Conservation (phyloP, 2,113 vertebrate species). For the Atractosteus spatula region DNA sequence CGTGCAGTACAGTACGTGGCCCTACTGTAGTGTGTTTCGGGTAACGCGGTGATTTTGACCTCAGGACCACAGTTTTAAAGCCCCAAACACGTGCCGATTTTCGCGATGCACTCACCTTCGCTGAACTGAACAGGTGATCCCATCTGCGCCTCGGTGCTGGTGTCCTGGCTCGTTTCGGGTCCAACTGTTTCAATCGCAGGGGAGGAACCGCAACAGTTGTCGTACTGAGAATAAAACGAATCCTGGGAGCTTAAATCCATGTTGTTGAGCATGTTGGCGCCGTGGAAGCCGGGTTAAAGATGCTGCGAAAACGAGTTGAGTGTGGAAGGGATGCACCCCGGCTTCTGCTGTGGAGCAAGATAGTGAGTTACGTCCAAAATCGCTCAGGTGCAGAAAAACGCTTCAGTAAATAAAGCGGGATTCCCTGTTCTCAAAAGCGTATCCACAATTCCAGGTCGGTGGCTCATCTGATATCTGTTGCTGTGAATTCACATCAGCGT, state of each 20-base stretch:
- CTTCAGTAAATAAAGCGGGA: conserved; percentile 40
- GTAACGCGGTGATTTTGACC: too few relatives aligned
- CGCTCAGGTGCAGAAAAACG: conserved; percentile 26
- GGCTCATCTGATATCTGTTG: conserved; percentile 66
- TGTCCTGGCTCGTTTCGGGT: conserved; percentile 64
- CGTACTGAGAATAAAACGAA: conserved; percentile 79
- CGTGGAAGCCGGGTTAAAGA: conserved; percentile 46
- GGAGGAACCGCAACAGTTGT: conserved; percentile 73
- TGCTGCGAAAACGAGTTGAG: conserved; percentile 19
- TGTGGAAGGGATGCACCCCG: conserved; percentile 34
- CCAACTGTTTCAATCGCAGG: conserved; percentile 60
- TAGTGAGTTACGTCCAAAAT: conserved; percentile 53
- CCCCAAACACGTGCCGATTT: background rate
- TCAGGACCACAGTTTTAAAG: too few relatives aligned
- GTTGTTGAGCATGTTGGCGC: conserved; percentile 81
- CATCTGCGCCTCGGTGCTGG: conserved; percentile 62
- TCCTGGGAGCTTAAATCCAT: conserved; percentile 91
- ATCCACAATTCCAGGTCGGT: conserved; percentile 36
- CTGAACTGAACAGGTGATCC: conserved; percentile 69
- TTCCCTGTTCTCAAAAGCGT: conserved; percentile 47
- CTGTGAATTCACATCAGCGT: conserved; percentile 67
- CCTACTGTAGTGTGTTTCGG: too few relatives aligned
- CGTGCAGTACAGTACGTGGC: too few relatives aligned
- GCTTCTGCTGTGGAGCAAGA: conserved; percentile 34
- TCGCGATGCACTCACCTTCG: conserved; percentile 67